phyloP scores from a whole-genome alignment of 1,140 invertebrate species.

The Drosophila kikkawai region DNA sequence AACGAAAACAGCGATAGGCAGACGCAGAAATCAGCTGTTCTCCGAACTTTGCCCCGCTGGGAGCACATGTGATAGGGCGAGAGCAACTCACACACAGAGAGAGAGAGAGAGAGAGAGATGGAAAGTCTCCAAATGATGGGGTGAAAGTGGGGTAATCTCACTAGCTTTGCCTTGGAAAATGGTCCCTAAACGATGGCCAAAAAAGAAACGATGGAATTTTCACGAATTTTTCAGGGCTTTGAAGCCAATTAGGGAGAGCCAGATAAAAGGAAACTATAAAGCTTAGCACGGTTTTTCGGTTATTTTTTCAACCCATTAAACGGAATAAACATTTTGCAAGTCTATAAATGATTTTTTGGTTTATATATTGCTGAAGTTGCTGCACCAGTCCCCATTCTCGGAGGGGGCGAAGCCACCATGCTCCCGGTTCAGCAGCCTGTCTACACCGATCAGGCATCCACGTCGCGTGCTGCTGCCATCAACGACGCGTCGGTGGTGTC shows the following conservation, averaged over 20 bases:
- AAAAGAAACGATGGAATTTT: conserved; percentile 49
- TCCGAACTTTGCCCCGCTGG: conserved; percentile 28
- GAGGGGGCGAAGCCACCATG: too few relatives aligned
- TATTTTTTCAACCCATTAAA: conserved; percentile 25
- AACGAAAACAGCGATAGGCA: conserved; percentile 33
- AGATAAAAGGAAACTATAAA: conserved; percentile 22
- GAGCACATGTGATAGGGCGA: conserved; percentile 25
- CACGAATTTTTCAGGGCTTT: conserved; percentile 27
- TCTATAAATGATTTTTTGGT: neutral
- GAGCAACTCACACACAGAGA: neutral
- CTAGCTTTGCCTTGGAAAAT: conserved; percentile 22
- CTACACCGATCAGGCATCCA: too few relatives aligned
- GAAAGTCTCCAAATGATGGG: conserved; percentile 10
- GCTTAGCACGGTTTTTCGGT: conserved; percentile 6
- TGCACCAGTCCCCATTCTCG: too few relatives aligned
- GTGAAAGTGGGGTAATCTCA: conserved; percentile 22
- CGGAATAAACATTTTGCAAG: conserved; percentile 15
- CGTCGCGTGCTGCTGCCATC: too few relatives aligned
- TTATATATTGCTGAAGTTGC: too few relatives aligned
- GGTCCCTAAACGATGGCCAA: conserved; percentile 23
- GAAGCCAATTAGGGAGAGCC: conserved; percentile 21
- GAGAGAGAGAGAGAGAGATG: neutral
- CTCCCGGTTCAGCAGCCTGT: too few relatives aligned
- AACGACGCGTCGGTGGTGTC: too few relatives aligned
- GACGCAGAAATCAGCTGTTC: conserved; percentile 52